These are phyloP conservation scores for Spongilla lacustris DNA, from an alignment of 37 sponge, comb jelly and placozoan species.

Conservation along the genomic window DNA sequence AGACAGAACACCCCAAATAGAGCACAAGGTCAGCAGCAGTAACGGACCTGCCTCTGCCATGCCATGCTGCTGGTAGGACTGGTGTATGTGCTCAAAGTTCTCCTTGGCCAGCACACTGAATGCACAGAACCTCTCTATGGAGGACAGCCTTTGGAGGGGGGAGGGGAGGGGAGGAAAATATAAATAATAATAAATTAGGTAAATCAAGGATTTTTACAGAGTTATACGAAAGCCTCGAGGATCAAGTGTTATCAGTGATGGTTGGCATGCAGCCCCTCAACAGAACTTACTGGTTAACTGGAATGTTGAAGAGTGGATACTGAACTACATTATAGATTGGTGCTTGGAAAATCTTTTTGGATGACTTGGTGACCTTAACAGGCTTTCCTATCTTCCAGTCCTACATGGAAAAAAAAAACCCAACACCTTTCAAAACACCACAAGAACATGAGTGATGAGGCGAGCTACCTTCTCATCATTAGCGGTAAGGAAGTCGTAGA, in stretches of 20 bases:
- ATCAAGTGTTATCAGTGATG: too few species aligned
- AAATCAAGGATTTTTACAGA: too few species aligned
- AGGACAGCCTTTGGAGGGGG: conserved; percentile 46
- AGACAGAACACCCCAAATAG: not conserved
- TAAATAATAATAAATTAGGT: too few species aligned
- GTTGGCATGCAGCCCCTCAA: too few species aligned
- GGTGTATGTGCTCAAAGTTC: conserved; percentile 45
- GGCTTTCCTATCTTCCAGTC: conserved; percentile 77
- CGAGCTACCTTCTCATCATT: conserved; percentile 83
- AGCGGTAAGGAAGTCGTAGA: conserved; percentile 66
- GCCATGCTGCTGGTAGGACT: conserved; percentile 36
- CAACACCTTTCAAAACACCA: not conserved
- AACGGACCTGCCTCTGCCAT: conserved; percentile 7
- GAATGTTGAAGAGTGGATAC: conserved; percentile 77
- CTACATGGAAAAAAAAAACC: not conserved
- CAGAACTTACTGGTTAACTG: conserved; percentile 26
- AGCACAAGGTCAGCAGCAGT: too few species aligned
- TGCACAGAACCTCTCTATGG: conserved; percentile 69
- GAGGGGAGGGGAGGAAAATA: conserved; percentile 4
- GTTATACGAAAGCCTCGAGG: too few species aligned
- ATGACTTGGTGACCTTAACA: conserved; percentile 24
- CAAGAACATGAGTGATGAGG: not conserved
- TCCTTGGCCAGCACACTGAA: conserved; percentile 55
- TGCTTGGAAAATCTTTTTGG: conserved; percentile 71
- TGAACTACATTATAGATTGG: conserved; percentile 67